Conservation (phyloP, 1,140 invertebrate species). For the Apis florea region DNA sequence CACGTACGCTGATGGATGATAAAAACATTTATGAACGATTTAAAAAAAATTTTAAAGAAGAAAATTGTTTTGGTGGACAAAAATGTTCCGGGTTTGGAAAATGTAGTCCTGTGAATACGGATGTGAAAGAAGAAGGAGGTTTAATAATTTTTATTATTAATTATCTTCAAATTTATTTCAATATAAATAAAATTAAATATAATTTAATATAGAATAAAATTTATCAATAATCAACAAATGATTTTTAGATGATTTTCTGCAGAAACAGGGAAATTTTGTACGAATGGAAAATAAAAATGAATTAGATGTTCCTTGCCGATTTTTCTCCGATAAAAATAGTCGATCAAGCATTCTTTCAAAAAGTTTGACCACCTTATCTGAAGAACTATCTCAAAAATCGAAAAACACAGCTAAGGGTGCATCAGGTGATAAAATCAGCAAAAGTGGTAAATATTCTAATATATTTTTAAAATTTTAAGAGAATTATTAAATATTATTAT, state of each 20-base stretch:
- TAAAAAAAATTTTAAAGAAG: slow-evolving; percentile 14
- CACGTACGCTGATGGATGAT: neutral
- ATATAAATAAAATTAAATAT: neutral
- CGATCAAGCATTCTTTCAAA: slow-evolving; percentile 39
- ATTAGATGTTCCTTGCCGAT: slow-evolving; percentile 5
- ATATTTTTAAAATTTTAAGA: neutral
- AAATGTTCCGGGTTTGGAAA: slow-evolving; percentile 66
- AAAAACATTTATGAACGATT: neutral
- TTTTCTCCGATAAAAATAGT: slow-evolving; percentile 5
- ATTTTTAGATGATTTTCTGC: slow-evolving; percentile 41
- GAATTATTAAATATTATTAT: neutral
- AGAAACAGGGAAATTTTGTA: slow-evolving; percentile 48
- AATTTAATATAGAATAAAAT: neutral
- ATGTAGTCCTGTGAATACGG: slow-evolving; percentile 55
- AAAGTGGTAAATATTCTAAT: slow-evolving; percentile 43
- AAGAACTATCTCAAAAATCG: slow-evolving; percentile 49
- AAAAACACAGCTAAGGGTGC: slow-evolving; percentile 69
- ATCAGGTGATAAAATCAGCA: slow-evolving; percentile 67
- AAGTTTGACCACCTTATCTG: slow-evolving; percentile 47
- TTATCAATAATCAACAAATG: neutral
- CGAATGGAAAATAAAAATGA: slow-evolving; percentile 49
- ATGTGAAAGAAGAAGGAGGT: slow-evolving; percentile 46
- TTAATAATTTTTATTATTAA: neutral
- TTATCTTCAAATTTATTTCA: neutral
- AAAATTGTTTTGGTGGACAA: slow-evolving; percentile 52